A percentile compares a stretch with the other conserved stretches of the same genome.
Conservation (phyloP, 2,797 vertebrate species). For the Argya squamiceps region DNA sequence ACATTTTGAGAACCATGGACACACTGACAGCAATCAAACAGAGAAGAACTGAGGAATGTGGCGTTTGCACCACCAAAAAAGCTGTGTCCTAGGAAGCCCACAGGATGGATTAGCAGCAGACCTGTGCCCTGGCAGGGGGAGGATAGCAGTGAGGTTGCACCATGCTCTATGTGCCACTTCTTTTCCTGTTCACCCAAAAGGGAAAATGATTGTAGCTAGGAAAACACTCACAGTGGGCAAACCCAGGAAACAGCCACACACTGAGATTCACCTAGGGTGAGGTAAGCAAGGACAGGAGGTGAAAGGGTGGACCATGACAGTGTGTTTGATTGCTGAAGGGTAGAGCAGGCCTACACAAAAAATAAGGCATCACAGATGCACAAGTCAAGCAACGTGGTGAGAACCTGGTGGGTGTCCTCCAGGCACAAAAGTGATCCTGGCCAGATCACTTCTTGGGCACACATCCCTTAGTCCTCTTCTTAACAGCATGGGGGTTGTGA, state of each 20-base stretch:
- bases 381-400: fast-evolving
- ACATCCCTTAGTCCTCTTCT: background rate
- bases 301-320: background rate
- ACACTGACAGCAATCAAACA: background rate
- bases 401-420: background rate
- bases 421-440: background rate
- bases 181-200: background rate
- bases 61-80: background rate
- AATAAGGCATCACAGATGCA: background rate
- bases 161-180: fast-evolving
- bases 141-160: background rate
- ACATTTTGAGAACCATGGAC: background rate
- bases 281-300: background rate
- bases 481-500: background rate
- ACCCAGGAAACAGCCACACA: background rate
- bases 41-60: background rate
- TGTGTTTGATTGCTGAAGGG: background rate
- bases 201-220: background rate
- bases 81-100: background rate
- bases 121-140: background rate
- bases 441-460: background rate
- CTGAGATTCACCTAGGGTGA: background rate
- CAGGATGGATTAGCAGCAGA: background rate
- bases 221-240: background rate
- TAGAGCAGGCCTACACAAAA: background rate